Evolutionary conservation across 1,140 invertebrate species (phyloP).

Genomic region (Steinernema khuongi): DNA sequence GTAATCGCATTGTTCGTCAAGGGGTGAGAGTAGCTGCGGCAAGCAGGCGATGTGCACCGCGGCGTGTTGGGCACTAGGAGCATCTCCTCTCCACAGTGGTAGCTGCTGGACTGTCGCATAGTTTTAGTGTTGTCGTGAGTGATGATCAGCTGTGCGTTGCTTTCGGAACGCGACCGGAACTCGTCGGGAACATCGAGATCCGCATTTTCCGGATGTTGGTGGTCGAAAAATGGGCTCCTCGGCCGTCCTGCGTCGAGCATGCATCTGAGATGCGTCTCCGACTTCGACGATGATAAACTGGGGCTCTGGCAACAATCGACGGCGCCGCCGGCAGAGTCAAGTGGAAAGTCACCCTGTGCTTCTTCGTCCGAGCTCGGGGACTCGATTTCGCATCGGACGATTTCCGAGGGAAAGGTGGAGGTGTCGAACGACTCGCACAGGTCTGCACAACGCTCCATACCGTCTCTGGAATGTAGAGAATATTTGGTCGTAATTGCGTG

Average conservation of each 20-base stretch:
- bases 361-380: conserved; percentile 8
- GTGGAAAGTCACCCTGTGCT: conserved; percentile 5
- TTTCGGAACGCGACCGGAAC: background rate
- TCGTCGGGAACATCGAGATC: background rate
- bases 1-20: background rate
- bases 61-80: background rate
- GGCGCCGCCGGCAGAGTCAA: background rate
- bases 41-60: background rate
- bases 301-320: background rate
- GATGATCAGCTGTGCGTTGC: conserved; percentile 6
- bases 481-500: background rate
- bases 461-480: background rate
- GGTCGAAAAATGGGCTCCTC: background rate
- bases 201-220: conserved; percentile 10
- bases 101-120: background rate
- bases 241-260: background rate
- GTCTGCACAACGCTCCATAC: background rate
- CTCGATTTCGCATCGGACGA: conserved; percentile 1
- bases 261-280: conserved; percentile 8
- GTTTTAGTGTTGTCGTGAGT: background rate
- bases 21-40: background rate
- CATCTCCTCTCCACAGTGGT: conserved; percentile 10
- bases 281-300: conserved; percentile 5
- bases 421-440: conserved; percentile 8
- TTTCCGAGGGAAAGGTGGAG: background rate